Percentiles rank a stretch among this genome's conserved stretches.
Conservation (phyloP, 2,113 vertebrate species). For the Setophaga coronata region DNA sequence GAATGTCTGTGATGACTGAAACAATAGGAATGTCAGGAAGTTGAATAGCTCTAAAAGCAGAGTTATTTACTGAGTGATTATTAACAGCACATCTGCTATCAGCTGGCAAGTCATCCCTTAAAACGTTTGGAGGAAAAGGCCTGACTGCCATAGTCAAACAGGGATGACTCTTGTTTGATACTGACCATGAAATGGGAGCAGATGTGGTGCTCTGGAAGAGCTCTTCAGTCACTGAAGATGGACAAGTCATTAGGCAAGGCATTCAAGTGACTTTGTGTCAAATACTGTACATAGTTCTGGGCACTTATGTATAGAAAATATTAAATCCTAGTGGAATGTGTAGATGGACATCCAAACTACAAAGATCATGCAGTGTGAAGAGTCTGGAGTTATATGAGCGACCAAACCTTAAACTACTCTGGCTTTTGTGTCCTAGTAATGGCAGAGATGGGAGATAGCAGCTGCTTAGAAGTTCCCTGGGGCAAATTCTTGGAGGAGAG, state of each 20-base stretch:
- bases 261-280: background rate
- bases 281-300: background rate
- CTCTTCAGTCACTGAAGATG: background rate
- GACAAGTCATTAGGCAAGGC: background rate
- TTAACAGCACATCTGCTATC: background rate
- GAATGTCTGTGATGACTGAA: constrained; percentile 27
- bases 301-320: background rate
- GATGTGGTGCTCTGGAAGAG: background rate
- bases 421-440: background rate
- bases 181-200: background rate
- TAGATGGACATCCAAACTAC: background rate
- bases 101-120: background rate
- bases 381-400: background rate
- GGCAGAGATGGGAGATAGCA: background rate
- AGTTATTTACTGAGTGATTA: background rate
- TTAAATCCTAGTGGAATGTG: background rate
- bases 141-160: background rate
- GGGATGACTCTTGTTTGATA: background rate
- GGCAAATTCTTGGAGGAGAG: constrained; percentile 1
- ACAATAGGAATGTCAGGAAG: constrained; percentile 28
- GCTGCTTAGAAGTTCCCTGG: background rate
- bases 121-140: background rate
- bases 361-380: background rate
- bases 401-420: background rate
- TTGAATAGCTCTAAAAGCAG: background rate